Conservation (phyloP, 1,140 invertebrate species). For the Drosophila ohnishii region DNA sequence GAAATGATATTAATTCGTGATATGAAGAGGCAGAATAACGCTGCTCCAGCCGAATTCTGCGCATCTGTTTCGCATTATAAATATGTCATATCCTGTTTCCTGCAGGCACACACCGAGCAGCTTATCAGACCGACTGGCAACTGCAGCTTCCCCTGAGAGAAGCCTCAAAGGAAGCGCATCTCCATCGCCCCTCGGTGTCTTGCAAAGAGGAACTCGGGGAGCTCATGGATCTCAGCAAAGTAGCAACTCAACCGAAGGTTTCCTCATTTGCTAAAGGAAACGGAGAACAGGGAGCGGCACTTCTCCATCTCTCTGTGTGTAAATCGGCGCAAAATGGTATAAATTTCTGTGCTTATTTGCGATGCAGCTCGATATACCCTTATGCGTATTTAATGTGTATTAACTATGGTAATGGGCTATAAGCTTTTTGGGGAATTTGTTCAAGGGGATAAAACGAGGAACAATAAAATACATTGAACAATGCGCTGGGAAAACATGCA, state of each 20-base stretch:
- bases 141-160: slow-evolving; percentile 4
- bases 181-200: slow-evolving; percentile 2
- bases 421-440: slow-evolving; percentile 1
- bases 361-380: slow-evolving; percentile 27
- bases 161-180: slow-evolving; percentile 42
- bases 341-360: slow-evolving; percentile 45
- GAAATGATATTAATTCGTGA: slow-evolving; percentile 49
- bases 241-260: slow-evolving; percentile 38
- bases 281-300: slow-evolving; percentile 1
- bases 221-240: slow-evolving; percentile 15
- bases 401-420: slow-evolving; percentile 7
- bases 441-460: background rate
- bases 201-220: slow-evolving; percentile 7
- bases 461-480: background rate
- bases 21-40: slow-evolving; percentile 10
- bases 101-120: slow-evolving; percentile 36
- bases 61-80: slow-evolving; percentile 78
- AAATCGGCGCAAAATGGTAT: slow-evolving; percentile 46
- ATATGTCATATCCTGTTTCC: slow-evolving; percentile 82
- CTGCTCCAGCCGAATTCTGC: slow-evolving; percentile 40
- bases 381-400: slow-evolving; percentile 7
- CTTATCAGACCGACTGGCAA: slow-evolving; percentile 58
- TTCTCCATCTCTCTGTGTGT: slow-evolving; percentile 32
- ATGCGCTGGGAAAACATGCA: slow-evolving; percentile 1
- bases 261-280: slow-evolving; percentile 31